Base-by-base conservation (phyloP, 2,888 invertebrate genomes). In the Sarcophaga rosellei region DNA sequence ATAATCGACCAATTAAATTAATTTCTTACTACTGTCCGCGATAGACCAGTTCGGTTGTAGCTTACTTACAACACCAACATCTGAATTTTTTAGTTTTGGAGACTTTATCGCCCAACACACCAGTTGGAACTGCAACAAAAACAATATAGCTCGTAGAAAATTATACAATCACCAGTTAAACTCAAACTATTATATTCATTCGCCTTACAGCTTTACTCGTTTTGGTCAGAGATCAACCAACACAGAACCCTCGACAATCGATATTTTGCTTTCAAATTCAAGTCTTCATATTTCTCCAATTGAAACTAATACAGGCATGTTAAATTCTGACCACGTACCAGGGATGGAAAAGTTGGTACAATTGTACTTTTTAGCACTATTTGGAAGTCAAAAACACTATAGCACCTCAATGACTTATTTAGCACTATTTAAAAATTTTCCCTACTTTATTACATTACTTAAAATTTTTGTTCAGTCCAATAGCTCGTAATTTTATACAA, bases 81-180 rank as follows among this genome's bases (percentile, higher is more conserved):
- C 57, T 61, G 77, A 68, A 44, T 77, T 77, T 65, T 53, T 63
- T 1, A 65, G 65, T 12, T 75, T 75, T 10, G 35, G 35, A 35
- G 35, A 35, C 8, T 2, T 35, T 2, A 35, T 6, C 2, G 35
- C 8, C 35, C 72, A 59, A 6, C 59, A 59, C 35, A 35, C 35
- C 8, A 35, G 35, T 35, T 63, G 35, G 63, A 74, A 74, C 62
- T 63, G 53, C n/a, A 4, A 23, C 6, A 15, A 44, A 23, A 21
- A 2, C 23, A 63, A 74, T 17, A 53, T n/a, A 17, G 63, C 63
- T 63, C 53, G 25, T 23, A 63, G 17, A 21, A 63, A 10, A 11
- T 11, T 63, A 12, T 63, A 53, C n/a, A 65, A 65, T 21, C 62
- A 45, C 12, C 20, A 68, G 45, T 68, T 68, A 45, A 45, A 45